Percentiles rank a stretch among this genome's conserved stretches.
These are phyloP conservation scores for Ceraclea dissimilis DNA, from an alignment of 2,888 invertebrate species.

Conservation along the genomic window DNA sequence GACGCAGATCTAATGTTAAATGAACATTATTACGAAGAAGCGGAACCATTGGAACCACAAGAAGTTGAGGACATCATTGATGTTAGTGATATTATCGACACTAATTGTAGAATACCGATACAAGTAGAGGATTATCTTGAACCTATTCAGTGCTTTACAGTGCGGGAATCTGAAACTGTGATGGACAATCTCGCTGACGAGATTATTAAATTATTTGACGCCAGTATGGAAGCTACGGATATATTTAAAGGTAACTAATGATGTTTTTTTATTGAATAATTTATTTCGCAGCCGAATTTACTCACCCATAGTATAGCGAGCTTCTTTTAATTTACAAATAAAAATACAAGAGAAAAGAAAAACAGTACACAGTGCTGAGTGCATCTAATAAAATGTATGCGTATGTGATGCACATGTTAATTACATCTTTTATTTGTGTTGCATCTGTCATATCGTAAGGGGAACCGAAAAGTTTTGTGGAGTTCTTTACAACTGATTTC, in stretches of 20 bases:
- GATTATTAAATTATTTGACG: slow-evolving; percentile 22
- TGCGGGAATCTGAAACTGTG: slow-evolving; percentile 4
- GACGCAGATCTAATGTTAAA: neutral
- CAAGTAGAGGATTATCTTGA: slow-evolving; percentile 45
- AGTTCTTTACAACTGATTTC: no score
- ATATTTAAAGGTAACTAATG: slow-evolving; percentile 10
- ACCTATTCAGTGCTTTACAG: slow-evolving; percentile 30
- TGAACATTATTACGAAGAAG: slow-evolving; percentile 20
- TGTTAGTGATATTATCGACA: neutral
- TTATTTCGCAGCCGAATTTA: no score
- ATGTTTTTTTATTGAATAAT: no score
- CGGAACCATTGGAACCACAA: slow-evolving; percentile 10
- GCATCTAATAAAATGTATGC: no score
- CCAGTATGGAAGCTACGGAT: slow-evolving; percentile 9
- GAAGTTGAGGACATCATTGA: neutral
- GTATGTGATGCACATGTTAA: no score
- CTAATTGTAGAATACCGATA: neutral
- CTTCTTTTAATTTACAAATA: no score
- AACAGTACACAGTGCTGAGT: no score
- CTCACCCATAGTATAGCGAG: no score
- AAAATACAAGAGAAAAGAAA: no score
- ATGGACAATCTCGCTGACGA: slow-evolving; percentile 23
- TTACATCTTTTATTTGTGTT: no score
- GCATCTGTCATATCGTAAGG: no score
- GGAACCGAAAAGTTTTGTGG: no score